phyloP scores from a whole-genome alignment of 2,113 vertebrate species.

The Osmerus mordax region DNA sequence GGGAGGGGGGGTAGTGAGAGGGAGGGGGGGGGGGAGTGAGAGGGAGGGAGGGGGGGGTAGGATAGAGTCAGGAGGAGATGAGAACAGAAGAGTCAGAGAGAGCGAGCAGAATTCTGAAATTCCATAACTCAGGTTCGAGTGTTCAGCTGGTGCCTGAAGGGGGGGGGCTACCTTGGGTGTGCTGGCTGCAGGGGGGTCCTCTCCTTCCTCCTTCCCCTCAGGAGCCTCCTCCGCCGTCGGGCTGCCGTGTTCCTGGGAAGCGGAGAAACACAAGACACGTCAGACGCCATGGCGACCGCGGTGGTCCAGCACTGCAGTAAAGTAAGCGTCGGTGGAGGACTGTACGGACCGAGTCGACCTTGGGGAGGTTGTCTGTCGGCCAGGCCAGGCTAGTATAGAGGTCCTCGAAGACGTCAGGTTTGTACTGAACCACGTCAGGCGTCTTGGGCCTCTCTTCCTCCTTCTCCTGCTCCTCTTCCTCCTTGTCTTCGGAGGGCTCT shows the following conservation, averaged over 20 bases:
- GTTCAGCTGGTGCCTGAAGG: not conserved
- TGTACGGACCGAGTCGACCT: slow-evolving; percentile 19
- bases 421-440: slow-evolving; percentile 50
- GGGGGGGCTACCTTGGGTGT: slow-evolving; percentile 64
- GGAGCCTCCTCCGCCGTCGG: slow-evolving; percentile 30
- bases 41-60: no score
- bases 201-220: slow-evolving; percentile 34
- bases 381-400: slow-evolving; percentile 60
- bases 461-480: slow-evolving; percentile 47
- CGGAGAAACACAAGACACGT: not conserved
- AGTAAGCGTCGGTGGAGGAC: no score
- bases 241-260: slow-evolving; percentile 60
- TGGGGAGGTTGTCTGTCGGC: slow-evolving; percentile 42
- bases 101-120: no score
- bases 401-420: slow-evolving; percentile 58
- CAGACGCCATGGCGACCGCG: not conserved
- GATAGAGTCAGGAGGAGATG: no score
- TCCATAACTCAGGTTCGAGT: no score
- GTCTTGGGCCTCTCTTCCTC: slow-evolving; percentile 42
- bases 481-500: slow-evolving; percentile 34
- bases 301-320: no score
- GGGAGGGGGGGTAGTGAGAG: no score
- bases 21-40: no score
- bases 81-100: no score
- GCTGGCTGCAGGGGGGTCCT: slow-evolving; percentile 44